Conservation (phyloP, 2,113 vertebrate genomes). For the Balaeniceps rex region DNA sequence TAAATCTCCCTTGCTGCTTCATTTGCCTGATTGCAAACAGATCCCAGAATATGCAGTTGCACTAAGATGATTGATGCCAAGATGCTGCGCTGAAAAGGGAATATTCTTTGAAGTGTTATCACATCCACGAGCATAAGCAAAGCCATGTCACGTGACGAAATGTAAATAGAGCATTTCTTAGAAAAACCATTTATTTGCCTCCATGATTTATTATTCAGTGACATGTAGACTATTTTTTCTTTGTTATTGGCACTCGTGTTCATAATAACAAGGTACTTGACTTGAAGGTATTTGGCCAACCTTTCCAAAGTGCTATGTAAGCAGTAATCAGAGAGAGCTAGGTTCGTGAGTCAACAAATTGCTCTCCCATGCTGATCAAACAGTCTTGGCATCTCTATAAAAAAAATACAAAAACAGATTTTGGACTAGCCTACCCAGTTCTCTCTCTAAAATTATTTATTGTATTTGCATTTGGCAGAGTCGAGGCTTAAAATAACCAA, state of each 20-base stretch:
- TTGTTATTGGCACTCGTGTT: constrained; percentile 23
- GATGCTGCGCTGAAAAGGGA: constrained; percentile 8
- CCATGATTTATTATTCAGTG: constrained; percentile 37
- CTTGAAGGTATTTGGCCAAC: constrained; percentile 51
- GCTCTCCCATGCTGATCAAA: constrained; percentile 55
- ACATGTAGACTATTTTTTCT: constrained; percentile 21
- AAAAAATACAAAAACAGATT: constrained; percentile 42
- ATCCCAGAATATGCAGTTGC: not conserved
- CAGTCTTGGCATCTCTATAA: constrained; percentile 21
- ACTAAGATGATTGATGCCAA: constrained; percentile 9
- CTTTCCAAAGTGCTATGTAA: constrained; percentile 27
- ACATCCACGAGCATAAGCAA: not conserved
- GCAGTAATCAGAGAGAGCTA: constrained; percentile 47
- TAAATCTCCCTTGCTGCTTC: not conserved
- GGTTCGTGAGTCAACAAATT: constrained; percentile 34
- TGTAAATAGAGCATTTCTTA: constrained; percentile 36
- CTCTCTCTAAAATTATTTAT: constrained; percentile 49
- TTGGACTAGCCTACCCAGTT: constrained; percentile 4
- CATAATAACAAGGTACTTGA: constrained; percentile 45
- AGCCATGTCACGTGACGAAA: not conserved
- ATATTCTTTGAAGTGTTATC: not conserved
- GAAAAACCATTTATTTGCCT: constrained; percentile 33
- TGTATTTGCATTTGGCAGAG: constrained; percentile 55
- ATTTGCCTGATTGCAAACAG: constrained; percentile 22
- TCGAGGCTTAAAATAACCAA: constrained; percentile 41